A percentile compares a stretch with the other conserved stretches of the same genome.
phyloP scores from a whole-genome alignment of 2,888 invertebrate species.

The Tribolium freemani region DNA sequence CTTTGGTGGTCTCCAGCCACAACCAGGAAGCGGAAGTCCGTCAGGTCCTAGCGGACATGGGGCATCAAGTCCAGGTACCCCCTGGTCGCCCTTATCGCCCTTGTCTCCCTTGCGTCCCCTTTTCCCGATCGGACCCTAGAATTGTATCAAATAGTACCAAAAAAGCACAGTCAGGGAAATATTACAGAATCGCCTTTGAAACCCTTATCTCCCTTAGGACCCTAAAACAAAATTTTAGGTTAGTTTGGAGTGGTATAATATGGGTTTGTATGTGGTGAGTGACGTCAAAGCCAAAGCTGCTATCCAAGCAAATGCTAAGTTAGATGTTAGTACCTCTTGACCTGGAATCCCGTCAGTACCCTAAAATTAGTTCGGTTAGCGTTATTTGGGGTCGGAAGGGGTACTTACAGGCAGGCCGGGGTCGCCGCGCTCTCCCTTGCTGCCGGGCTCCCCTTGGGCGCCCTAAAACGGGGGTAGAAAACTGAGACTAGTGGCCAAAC shows the following conservation, averaged over 20 bases:
- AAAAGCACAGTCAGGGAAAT: not conserved
- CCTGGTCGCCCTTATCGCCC: conserved; percentile 95
- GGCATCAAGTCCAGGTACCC: conserved; percentile 97
- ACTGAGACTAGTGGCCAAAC: not conserved
- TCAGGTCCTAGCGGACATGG: conserved; percentile 98
- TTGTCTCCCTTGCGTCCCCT: conserved; percentile 93
- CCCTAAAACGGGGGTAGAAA: conserved; percentile 72
- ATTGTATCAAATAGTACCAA: conserved; percentile 10
- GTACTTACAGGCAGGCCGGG: conserved; percentile 90
- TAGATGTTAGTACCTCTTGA: conserved; percentile 78
- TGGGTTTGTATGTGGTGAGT: conserved; percentile 41
- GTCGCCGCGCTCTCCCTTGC: conserved; percentile 93
- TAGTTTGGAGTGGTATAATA: conserved; percentile 5
- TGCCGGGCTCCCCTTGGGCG: conserved; percentile 92
- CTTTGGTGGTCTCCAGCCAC: conserved; percentile 93
- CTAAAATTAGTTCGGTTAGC: conserved; percentile 71
- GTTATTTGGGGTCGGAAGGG: not conserved
- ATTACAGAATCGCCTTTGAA: conserved; percentile 86
- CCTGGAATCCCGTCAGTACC: conserved; percentile 95
- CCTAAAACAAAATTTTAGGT: conserved; percentile 71
- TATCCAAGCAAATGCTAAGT: conserved; percentile 35
- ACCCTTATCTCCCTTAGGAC: conserved; percentile 91
- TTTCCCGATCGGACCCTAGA: conserved; percentile 88
- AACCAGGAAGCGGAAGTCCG: conserved; percentile 95
- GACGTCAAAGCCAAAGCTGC: conserved; percentile 33